Percentiles rank a stretch among this genome's conserved stretches.
Evolutionary conservation across 1,140 invertebrate genomes (phyloP).

Genomic region (Protaetia brevitarsis): DNA sequence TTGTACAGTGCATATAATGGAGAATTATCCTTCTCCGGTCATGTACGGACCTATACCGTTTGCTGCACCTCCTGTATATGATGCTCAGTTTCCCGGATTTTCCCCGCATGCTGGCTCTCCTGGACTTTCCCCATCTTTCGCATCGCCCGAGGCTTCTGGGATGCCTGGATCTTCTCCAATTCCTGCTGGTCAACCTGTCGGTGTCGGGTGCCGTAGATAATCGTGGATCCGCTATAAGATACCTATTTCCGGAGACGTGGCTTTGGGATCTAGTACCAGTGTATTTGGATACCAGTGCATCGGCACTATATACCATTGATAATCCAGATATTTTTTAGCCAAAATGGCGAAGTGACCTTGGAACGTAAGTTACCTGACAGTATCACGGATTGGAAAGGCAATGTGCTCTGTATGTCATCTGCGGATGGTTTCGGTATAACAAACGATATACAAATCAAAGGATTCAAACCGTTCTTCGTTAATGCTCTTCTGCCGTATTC

Average conservation of each 20-base stretch:
- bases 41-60: too few species aligned
- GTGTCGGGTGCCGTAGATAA: neutral
- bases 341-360: neutral
- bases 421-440: constrained; percentile 63
- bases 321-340: neutral
- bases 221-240: constrained; percentile 47
- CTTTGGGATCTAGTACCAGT: constrained; percentile 60
- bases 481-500: constrained; percentile 68
- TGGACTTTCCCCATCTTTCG: too few species aligned
- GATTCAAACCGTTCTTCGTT: constrained; percentile 72
- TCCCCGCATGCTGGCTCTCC: too few species aligned
- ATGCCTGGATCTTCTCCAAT: too few species aligned
- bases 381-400: constrained; percentile 72
- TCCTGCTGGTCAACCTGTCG: too few species aligned
- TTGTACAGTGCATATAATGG: too few species aligned
- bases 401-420: constrained; percentile 65
- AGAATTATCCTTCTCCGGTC: too few species aligned
- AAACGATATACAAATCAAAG: constrained; percentile 55
- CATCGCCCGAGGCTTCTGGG: too few species aligned
- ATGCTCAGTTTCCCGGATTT: too few species aligned
- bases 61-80: too few species aligned
- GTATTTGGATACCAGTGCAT: constrained; percentile 47
- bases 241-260: constrained; percentile 69
- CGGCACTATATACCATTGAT: neutral
- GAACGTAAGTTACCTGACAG: constrained; percentile 61